These are phyloP conservation scores for Centropus unirufus DNA, from an alignment of 2,113 vertebrate species.

Conservation along the genomic window DNA sequence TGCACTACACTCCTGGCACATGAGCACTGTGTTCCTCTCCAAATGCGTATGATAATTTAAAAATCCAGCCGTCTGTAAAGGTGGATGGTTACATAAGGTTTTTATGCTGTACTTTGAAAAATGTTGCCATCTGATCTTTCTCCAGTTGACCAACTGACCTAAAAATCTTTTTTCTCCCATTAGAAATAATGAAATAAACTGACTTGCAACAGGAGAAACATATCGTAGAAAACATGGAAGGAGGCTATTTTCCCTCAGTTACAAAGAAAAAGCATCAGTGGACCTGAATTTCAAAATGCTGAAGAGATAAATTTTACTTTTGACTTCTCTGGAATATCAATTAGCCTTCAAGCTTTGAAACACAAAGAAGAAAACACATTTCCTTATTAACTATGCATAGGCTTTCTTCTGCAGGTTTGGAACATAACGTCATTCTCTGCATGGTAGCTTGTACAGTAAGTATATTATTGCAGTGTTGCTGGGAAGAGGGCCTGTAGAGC, in stretches of 20 bases:
- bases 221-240: background rate
- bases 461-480: background rate
- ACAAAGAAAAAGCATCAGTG: background rate
- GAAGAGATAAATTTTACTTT: constrained; percentile 46
- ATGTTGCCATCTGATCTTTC: background rate
- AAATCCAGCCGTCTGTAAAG: background rate
- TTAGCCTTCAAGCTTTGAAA: constrained; percentile 5
- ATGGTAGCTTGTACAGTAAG: background rate
- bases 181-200: constrained; percentile 37
- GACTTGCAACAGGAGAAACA: constrained; percentile 29
- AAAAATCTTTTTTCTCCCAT: background rate
- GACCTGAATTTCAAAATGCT: constrained; percentile 34
- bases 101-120: background rate
- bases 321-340: constrained; percentile 38
- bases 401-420: background rate
- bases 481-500: background rate
- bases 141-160: background rate
- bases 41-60: background rate
- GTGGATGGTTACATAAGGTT: background rate
- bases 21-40: background rate
- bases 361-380: background rate
- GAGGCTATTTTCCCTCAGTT: constrained; percentile 2
- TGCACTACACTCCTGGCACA: background rate
- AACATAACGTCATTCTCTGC: background rate
- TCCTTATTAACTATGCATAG: background rate